phyloP scores from a whole-genome alignment of 2,888 invertebrate genomes.

The Lasioglossum calceatum region DNA sequence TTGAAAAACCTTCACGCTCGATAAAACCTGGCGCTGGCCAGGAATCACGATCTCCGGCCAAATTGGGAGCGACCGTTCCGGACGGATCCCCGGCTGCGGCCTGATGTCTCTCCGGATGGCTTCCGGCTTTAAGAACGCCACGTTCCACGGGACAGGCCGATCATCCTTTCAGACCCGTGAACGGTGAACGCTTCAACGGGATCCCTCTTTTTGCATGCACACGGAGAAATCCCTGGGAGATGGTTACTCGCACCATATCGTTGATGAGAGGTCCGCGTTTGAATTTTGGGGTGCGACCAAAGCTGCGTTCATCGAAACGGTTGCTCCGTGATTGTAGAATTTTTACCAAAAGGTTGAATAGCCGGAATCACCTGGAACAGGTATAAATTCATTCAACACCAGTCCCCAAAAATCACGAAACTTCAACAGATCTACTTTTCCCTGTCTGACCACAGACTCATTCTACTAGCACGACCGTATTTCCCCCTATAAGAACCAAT shows the following conservation, averaged over 20 bases:
- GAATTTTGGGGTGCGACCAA: background rate
- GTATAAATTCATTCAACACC: no score
- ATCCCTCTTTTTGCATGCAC: background rate
- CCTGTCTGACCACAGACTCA: no score
- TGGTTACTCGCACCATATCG: background rate
- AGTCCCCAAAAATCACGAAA: background rate
- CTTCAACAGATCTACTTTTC: background rate
- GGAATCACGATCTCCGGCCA: conserved; percentile 60
- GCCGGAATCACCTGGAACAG: no score
- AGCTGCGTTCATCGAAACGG: background rate
- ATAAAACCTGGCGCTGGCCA: conserved; percentile 56
- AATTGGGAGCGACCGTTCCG: conserved; percentile 55
- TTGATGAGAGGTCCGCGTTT: background rate
- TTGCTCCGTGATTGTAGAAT: background rate
- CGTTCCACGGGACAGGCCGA: conserved; percentile 11
- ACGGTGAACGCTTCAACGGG: conserved; percentile 11
- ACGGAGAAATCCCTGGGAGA: background rate
- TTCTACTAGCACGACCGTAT: background rate
- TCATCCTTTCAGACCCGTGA: conserved; percentile 4
- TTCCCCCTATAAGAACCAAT: background rate
- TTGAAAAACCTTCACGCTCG: conserved; percentile 60
- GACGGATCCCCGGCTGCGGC: conserved; percentile 30
- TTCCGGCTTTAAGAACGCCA: conserved; percentile 43
- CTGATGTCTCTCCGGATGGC: conserved; percentile 31
- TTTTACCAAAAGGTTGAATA: background rate